These are phyloP conservation scores for Mus spicilegus DNA, from an alignment of 2,113 vertebrate species.

Conservation along the genomic window DNA sequence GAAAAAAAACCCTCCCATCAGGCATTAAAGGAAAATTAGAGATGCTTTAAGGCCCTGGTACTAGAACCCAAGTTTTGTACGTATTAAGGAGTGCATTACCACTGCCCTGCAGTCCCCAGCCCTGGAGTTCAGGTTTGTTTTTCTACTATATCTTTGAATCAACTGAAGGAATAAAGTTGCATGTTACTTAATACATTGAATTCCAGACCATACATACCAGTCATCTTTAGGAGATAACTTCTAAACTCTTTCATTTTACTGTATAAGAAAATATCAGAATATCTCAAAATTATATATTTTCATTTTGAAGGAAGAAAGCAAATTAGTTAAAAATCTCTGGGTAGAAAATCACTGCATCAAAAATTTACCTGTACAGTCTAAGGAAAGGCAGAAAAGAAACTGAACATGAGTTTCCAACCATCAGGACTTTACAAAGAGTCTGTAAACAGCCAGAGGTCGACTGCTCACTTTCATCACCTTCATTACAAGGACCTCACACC, in stretches of 20 bases:
- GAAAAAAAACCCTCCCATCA: background rate
- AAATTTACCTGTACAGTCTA: background rate
- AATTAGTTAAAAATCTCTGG: background rate
- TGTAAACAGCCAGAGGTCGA: background rate
- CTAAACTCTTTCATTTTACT: constrained; percentile 19
- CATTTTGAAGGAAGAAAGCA: constrained; percentile 40
- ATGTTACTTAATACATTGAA: background rate
- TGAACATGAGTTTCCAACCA: background rate
- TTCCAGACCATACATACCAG: constrained; percentile 15
- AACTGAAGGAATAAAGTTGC: constrained; percentile 30
- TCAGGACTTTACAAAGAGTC: background rate
- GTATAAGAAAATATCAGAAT: constrained; percentile 32
- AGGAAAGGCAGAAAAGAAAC: background rate
- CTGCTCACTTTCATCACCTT: background rate
- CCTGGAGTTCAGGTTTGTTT: background rate
- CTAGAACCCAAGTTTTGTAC: background rate
- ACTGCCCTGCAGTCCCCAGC: background rate
- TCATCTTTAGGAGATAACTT: background rate
- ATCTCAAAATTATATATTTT: constrained; percentile 17
- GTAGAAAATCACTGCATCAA: background rate
- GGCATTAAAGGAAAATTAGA: background rate
- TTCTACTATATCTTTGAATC: background rate
- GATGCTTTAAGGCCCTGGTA: background rate
- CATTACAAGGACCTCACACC: background rate
- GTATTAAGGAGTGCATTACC: background rate